phyloP scores from a whole-genome alignment of 1,140 invertebrate genomes.

The Diachasmimorpha longicaudata region DNA sequence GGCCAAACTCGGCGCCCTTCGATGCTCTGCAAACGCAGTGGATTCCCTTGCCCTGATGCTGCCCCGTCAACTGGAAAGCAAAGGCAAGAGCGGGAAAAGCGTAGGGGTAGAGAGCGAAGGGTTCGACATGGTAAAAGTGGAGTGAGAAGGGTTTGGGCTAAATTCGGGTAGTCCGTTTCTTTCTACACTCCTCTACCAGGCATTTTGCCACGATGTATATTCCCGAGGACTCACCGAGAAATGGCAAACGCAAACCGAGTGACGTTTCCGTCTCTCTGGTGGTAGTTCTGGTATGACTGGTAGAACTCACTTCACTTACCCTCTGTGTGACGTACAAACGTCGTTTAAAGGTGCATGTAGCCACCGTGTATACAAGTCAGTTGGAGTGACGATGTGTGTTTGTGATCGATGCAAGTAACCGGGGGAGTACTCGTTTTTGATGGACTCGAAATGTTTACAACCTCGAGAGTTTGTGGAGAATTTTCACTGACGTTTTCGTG shows the following conservation, averaged over 20 bases:
- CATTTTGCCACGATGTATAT: background rate
- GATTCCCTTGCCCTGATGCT: background rate
- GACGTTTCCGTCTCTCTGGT: background rate
- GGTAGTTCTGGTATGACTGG: background rate
- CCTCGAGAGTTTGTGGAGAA: background rate
- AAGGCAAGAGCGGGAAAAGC: background rate
- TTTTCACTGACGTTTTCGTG: background rate
- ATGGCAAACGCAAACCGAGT: background rate
- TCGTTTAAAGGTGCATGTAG: background rate
- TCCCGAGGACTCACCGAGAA: background rate
- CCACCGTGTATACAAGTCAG: background rate
- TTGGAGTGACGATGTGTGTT: background rate
- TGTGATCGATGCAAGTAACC: slow-evolving; percentile 1
- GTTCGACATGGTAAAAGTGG: background rate
- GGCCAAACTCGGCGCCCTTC: slow-evolving; percentile 8
- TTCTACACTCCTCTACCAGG: background rate
- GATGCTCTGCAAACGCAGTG: background rate
- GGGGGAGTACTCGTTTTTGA: background rate
- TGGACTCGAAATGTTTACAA: background rate
- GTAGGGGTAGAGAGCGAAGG: too few species aligned
- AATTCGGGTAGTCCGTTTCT: background rate
- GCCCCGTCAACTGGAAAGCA: background rate
- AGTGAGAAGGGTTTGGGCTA: background rate
- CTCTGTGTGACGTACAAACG: background rate
- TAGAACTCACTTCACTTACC: slow-evolving; percentile 3